A percentile compares a stretch with the other conserved stretches of the same genome.
Conservation (phyloP, 2,797 vertebrate genomes). For the Melanotaenia maccullochi region DNA sequence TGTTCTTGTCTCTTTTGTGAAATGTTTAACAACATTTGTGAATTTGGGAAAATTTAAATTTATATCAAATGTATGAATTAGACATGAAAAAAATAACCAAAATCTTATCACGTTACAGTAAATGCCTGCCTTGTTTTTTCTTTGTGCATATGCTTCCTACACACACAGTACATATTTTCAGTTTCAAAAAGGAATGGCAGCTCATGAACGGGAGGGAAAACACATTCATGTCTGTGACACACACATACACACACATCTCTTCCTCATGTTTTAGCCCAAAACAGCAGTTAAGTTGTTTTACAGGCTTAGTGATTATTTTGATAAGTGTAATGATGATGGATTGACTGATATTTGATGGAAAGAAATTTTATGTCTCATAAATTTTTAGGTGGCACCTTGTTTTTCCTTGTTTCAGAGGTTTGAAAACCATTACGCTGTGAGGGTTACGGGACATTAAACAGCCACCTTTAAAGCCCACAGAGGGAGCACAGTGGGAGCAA, state of each 20-base stretch:
- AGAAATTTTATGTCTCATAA: conserved; percentile 64
- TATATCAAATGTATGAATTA: not conserved
- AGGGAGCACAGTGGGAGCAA: conserved; percentile 14
- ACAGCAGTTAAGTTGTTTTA: conserved; percentile 51
- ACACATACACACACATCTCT: conserved; percentile 18
- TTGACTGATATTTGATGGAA: conserved; percentile 60
- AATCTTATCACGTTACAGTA: not conserved
- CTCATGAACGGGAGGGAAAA: not conserved
- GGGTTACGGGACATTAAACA: conserved; percentile 65
- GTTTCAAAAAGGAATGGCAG: not conserved
- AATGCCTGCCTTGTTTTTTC: too few species aligned
- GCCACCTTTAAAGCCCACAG: conserved; percentile 48
- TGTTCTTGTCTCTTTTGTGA: too few species aligned
- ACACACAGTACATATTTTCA: not conserved
- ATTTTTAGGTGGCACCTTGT: conserved; percentile 69
- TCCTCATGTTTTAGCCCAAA: conserved; percentile 1
- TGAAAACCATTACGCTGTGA: conserved; percentile 50
- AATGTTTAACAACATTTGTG: too few species aligned
- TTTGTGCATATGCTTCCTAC: not conserved
- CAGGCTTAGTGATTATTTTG: conserved; percentile 67
- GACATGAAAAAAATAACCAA: not conserved
- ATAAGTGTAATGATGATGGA: conserved; percentile 72
- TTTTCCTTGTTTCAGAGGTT: conserved; percentile 49
- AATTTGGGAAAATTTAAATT: not conserved
- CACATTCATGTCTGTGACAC: not conserved